Percentiles rank a stretch among this genome's conserved stretches.
Evolutionary conservation across 64 coral and sea anemone genomes (phyloP).

Genomic region (Dendronephthya gigantea): DNA sequence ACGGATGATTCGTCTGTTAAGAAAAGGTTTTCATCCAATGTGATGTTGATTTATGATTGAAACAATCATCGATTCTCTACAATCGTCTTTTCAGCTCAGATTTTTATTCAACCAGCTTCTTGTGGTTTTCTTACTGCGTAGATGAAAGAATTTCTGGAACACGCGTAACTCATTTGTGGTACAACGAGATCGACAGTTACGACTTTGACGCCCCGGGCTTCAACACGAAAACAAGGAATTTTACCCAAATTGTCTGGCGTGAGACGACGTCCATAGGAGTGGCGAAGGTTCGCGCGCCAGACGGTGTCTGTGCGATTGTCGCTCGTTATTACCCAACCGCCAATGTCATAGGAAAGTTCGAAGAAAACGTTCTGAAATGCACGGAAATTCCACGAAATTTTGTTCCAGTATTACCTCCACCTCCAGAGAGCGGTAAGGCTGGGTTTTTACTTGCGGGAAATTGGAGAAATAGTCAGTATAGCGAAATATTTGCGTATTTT

Average conservation of each 20-base stretch:
- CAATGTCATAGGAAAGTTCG: background rate
- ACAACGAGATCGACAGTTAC: background rate
- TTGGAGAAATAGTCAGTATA: no score
- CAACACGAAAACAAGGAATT: constrained; percentile 7
- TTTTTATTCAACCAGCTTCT: background rate
- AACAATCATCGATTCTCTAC: no score
- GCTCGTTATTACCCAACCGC: background rate
- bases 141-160: background rate
- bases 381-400: background rate
- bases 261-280: background rate
- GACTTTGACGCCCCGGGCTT: background rate
- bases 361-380: background rate
- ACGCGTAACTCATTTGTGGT: background rate
- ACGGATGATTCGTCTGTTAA: no score
- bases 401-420: background rate
- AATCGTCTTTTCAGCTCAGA: no score
- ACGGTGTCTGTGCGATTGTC: background rate
- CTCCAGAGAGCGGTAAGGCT: background rate
- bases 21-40: no score
- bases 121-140: background rate
- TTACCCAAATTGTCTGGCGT: constrained; percentile 2
- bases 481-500: no score
- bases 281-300: background rate
- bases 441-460: background rate
- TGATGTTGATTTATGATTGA: no score